Conservation (phyloP, 37 sponge, comb jelly and placozoan genomes). For the Sycon ciliatum region DNA sequence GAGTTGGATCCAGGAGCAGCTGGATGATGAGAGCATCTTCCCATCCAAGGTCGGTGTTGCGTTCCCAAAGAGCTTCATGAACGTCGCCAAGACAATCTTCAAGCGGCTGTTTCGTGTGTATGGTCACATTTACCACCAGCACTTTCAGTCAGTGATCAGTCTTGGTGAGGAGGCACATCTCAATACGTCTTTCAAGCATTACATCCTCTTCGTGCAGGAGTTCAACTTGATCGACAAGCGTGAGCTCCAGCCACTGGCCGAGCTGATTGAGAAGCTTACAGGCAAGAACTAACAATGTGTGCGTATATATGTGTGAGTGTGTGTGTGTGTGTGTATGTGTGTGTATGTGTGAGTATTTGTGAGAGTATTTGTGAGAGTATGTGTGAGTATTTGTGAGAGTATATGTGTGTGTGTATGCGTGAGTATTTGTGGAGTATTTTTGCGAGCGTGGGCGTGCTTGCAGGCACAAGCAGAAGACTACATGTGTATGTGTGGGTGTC, state of each 20-base stretch:
- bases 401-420: no score
- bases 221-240: constrained; percentile 91
- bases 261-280: constrained; percentile 71
- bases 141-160: constrained; percentile 77
- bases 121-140: constrained; percentile 95
- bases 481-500: no score
- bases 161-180: constrained; percentile 90
- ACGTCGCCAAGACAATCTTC: constrained; percentile 88
- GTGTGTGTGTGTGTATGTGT: no score
- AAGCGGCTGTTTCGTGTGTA: constrained; percentile 97
- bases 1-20: constrained; percentile 97
- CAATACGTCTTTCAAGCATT: constrained; percentile 98
- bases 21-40: constrained; percentile 94
- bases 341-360: no score
- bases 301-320: no score
- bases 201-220: constrained; percentile 93
- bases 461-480: no score
- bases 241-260: constrained; percentile 89
- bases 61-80: constrained; percentile 88
- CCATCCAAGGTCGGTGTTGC: constrained; percentile 88
- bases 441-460: no score
- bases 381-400: no score
- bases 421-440: no score
- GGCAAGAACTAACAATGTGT: no score
- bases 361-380: no score